A percentile compares a stretch with the other conserved stretches of the same genome.
Evolutionary conservation across 2,888 invertebrate species (phyloP).

Genomic region (Elmis aenea): DNA sequence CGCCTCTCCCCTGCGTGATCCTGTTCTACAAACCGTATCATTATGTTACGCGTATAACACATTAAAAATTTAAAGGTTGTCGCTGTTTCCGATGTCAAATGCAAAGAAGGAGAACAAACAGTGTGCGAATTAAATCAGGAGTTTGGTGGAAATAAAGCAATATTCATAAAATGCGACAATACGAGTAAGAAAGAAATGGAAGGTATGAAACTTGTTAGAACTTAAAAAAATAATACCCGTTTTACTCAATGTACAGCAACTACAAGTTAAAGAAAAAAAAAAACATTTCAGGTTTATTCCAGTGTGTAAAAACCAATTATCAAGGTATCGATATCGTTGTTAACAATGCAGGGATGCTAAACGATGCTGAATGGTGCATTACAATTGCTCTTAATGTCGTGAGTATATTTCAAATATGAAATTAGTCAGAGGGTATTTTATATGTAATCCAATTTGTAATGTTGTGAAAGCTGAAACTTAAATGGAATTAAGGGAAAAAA

Average conservation of each 20-base stretch:
- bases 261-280: too few species aligned
- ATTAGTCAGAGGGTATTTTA: too few species aligned
- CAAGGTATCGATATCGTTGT: slow-evolving; percentile 21
- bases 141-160: slow-evolving; percentile 46
- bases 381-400: slow-evolving; percentile 21
- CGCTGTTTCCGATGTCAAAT: slow-evolving; percentile 1
- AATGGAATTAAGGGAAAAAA: too few species aligned
- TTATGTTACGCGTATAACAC: too few species aligned
- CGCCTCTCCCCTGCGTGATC: too few species aligned
- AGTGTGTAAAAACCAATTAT: background rate
- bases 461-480: too few species aligned
- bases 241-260: too few species aligned
- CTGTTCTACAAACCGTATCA: too few species aligned
- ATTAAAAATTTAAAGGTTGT: slow-evolving; percentile 3
- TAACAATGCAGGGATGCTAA: slow-evolving; percentile 23
- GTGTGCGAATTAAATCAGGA: slow-evolving; percentile 44
- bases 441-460: too few species aligned
- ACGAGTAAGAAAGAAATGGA: slow-evolving; percentile 45
- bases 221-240: too few species aligned
- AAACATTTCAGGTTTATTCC: background rate
- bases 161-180: slow-evolving; percentile 52
- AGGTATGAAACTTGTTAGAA: too few species aligned
- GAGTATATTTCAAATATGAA: too few species aligned
- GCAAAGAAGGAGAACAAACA: slow-evolving; percentile 32
- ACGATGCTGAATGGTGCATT: slow-evolving; percentile 20